Conservation (phyloP, 2,113 vertebrate species). For the Colinus virginianus region DNA sequence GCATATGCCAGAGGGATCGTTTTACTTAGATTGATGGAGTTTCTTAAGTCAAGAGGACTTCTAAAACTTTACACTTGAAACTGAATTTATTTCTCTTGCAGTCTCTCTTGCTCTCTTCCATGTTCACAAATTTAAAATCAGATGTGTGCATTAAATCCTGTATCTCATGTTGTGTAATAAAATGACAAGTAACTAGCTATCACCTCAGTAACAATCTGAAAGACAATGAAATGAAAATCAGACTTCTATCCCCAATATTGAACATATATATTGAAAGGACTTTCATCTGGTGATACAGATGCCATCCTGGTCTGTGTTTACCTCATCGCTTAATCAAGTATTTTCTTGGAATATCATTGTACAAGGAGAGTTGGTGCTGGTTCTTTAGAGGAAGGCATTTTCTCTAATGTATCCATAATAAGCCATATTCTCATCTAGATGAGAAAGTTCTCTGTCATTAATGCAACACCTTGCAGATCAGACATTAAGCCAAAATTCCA, state of each 20-base stretch:
- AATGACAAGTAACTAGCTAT: slow-evolving; percentile 3
- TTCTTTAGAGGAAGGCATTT: not conserved
- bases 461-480: not conserved
- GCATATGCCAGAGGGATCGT: not conserved
- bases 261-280: not conserved
- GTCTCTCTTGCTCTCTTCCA: not conserved
- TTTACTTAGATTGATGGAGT: slow-evolving; percentile 10
- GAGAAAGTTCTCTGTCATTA: not conserved
- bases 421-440: not conserved
- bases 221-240: not conserved
- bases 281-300: not conserved
- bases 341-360: not conserved
- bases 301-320: not conserved
- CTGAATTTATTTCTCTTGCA: not conserved
- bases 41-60: slow-evolving; percentile 39
- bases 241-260: not conserved
- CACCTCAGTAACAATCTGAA: not conserved
- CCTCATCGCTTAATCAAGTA: not conserved
- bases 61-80: slow-evolving; percentile 31
- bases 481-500: not conserved
- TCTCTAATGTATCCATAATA: not conserved
- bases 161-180: not conserved
- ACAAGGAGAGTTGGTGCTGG: not conserved
- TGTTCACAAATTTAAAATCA: not conserved
- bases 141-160: not conserved